These are phyloP conservation scores for Gambusia affinis DNA, from an alignment of 2,113 vertebrate genomes.

Conservation along the genomic window DNA sequence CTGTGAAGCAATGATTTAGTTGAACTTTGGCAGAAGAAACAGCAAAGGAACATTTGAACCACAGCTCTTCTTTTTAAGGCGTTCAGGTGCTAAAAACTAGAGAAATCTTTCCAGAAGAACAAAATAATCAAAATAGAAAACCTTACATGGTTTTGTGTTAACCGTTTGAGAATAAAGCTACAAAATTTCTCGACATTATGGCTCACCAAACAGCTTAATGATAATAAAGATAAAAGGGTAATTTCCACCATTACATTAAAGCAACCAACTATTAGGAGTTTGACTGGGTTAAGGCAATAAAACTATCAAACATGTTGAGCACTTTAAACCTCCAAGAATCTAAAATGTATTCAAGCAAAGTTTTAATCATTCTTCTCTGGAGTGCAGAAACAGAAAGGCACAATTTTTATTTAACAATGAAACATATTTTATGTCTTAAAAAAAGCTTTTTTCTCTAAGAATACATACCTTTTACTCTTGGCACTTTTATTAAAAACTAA, in stretches of 20 bases:
- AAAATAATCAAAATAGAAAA: neutral
- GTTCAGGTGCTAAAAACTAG: slow-evolving; percentile 34
- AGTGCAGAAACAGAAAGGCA: neutral
- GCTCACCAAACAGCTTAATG: neutral
- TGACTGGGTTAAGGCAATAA: neutral
- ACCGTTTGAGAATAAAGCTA: neutral
- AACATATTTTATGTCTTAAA: no score
- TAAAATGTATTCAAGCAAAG: neutral
- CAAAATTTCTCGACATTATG: neutral
- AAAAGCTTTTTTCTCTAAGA: no score
- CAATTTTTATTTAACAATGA: neutral
- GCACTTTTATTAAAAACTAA: no score
- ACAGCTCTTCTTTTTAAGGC: slow-evolving; percentile 25
- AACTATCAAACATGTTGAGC: neutral
- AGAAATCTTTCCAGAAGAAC: neutral
- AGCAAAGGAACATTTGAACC: slow-evolving; percentile 8
- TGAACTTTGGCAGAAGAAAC: neutral
- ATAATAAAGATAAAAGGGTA: neutral
- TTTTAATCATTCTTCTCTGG: neutral
- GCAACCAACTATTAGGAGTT: neutral
- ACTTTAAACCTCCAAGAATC: neutral
- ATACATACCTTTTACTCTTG: no score
- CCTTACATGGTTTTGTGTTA: neutral
- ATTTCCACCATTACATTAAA: neutral
- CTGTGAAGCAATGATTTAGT: neutral